Evolutionary conservation across 2,797 vertebrate genomes (phyloP).

Genomic region (Syngnathus rostellatus): DNA sequence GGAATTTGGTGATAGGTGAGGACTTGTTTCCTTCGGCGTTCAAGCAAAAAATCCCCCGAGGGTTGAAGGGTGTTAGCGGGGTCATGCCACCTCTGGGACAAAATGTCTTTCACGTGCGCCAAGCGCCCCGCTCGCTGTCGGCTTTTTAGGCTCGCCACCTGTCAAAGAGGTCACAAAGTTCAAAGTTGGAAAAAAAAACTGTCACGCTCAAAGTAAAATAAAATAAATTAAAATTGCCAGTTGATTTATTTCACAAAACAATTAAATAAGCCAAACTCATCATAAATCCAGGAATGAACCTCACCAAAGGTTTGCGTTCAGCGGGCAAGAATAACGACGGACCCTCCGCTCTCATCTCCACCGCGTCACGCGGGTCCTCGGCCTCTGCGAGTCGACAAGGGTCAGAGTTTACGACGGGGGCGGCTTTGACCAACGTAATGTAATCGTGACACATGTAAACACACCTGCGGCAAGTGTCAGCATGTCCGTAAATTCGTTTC

Average conservation of each 20-base stretch:
- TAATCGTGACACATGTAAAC: conserved; percentile 13
- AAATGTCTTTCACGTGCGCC: conserved; percentile 44
- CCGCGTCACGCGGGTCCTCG: conserved; percentile 27
- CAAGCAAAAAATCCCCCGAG: conserved; percentile 2
- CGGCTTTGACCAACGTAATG: neutral
- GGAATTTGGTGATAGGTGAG: conserved; percentile 66
- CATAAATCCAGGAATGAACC: conserved; percentile 18
- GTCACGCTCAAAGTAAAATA: too few species aligned
- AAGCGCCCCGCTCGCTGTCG: conserved; percentile 36
- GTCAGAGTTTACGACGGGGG: conserved; percentile 10
- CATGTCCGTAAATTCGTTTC: conserved; percentile 21
- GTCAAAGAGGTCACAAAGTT: conserved; percentile 35
- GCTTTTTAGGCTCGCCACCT: conserved; percentile 59
- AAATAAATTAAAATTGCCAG: neutral
- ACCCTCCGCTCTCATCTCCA: conserved; percentile 22
- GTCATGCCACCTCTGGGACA: conserved; percentile 28
- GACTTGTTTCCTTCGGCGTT: conserved; percentile 34
- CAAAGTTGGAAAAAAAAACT: conserved; percentile 16
- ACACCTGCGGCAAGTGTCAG: conserved; percentile 39
- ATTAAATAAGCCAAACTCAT: neutral
- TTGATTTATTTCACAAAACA: neutral
- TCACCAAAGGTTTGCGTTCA: conserved; percentile 59
- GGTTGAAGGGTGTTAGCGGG: neutral
- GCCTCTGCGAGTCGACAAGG: conserved; percentile 37
- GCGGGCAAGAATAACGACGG: conserved; percentile 22